Conservation (phyloP, 1,140 invertebrate species). For the Caenorhabditis elegans region DNA sequence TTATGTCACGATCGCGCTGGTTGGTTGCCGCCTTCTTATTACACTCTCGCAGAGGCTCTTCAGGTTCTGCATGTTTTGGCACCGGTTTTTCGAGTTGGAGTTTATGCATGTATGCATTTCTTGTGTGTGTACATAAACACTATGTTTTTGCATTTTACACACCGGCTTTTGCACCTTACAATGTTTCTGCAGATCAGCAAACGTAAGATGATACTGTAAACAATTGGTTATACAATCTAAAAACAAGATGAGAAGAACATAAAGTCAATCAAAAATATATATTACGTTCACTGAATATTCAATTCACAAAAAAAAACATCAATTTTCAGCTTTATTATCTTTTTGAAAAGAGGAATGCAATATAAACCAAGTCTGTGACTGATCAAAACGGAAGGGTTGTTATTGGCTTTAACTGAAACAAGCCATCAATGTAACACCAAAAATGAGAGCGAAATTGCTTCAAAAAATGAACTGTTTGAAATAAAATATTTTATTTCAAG, state of each 20-base stretch:
- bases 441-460: no score
- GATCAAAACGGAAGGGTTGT: no score
- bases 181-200: background rate
- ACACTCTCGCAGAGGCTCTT: background rate
- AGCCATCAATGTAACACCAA: no score
- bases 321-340: no score
- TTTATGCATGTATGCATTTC: conserved; percentile 25
- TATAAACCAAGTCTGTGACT: no score
- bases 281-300: no score
- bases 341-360: background rate
- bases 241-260: background rate
- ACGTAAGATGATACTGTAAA: conserved; percentile 21
- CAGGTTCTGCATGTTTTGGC: conserved; percentile 17
- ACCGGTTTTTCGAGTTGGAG: background rate
- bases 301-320: no score
- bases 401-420: no score
- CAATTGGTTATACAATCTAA: background rate
- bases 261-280: background rate
- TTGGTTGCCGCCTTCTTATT: background rate
- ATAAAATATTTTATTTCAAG: no score
- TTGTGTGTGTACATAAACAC: no score
- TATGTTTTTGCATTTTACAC: no score
- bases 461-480: no score
- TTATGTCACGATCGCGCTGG: background rate
- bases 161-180: background rate